phyloP scores from a whole-genome alignment of 2,888 invertebrate species.

The Eupithecia abbreviata region DNA sequence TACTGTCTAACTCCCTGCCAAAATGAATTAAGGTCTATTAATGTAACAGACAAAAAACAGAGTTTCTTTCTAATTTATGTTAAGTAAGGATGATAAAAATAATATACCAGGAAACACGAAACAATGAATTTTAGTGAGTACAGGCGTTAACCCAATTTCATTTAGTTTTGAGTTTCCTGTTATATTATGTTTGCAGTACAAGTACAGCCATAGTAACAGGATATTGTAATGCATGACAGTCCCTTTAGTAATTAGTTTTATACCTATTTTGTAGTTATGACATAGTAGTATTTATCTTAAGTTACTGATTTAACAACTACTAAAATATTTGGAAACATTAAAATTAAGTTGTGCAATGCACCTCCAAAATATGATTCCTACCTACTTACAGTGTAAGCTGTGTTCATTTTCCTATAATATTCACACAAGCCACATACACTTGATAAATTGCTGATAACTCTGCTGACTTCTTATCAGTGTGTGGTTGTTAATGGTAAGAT shows the following conservation, averaged over 20 bases:
- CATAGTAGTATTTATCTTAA: background rate
- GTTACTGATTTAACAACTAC: background rate
- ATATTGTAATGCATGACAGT: background rate
- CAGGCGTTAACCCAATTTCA: background rate
- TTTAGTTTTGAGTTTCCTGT: background rate
- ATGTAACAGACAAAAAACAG: no score
- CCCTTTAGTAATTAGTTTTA: background rate
- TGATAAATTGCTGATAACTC: constrained; percentile 44
- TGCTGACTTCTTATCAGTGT: constrained; percentile 42
- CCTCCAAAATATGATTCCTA: background rate
- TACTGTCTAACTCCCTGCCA: no score
- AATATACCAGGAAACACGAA: background rate
- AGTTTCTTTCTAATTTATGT: no score
- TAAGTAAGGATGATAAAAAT: background rate
- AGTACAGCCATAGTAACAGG: background rate
- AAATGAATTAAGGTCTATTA: no score
- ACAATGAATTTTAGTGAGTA: background rate
- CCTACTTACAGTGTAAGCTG: background rate
- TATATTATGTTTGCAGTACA: background rate
- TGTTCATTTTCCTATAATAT: constrained; percentile 26
- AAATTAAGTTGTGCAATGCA: background rate
- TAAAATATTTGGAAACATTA: background rate
- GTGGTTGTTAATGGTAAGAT: constrained; percentile 44
- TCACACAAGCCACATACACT: constrained; percentile 19
- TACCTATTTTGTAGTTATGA: background rate